Evolutionary conservation across 2,797 vertebrate species (phyloP), one percentile per base, ranked within the genome.

Genomic region (Apogon hyalosoma): DNA sequence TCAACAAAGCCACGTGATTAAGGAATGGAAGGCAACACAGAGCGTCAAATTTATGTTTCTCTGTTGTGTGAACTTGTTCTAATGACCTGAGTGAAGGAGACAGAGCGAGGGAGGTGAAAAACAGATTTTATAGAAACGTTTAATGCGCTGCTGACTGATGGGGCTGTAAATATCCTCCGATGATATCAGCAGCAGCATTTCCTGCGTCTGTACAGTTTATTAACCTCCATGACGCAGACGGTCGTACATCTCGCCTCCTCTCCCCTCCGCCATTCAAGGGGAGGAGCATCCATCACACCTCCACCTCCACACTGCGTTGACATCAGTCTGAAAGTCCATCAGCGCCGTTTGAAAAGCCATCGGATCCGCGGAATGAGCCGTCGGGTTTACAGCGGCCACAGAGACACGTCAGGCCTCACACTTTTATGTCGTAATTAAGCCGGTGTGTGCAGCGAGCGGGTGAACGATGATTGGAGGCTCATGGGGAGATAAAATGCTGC

Each of bases 371-470:
- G 80, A 67, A 41, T n/a, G 55, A 83, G 75, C 60, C 66, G n/a
- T 66, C 65, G 40, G 1, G 54, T 61, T 60, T 56, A 58, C 50
- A 63, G 47, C 2, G 21, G 47, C 47, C 1, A 15, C 61, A 33
- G 41, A 19, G 42, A 50, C 51, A 45, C 57, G 77, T 77, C 79
- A 73, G 63, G 59, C 55, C 28, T 48, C 33, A 0, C 9, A 4
- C 51, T 43, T 72, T 76, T 45, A 76, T 72, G 72, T 65, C 12
- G 16, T 72, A 76, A 80, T 80, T 83, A 76, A 71, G 77, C 62
- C 6, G 7, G 16, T 5, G 16, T 12, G 69, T 52, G 1, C 3
- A 18, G 47, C 0, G 40, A 7, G 38, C 21, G 57, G 40, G 63
- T 7, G 36, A 45, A 38, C 13, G 31, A 64, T 75, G 80, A 80